A percentile compares a stretch with the other conserved stretches of the same genome.
Evolutionary conservation across 1,140 invertebrate genomes (phyloP).

Genomic region (Oncopodura yosiiana): DNA sequence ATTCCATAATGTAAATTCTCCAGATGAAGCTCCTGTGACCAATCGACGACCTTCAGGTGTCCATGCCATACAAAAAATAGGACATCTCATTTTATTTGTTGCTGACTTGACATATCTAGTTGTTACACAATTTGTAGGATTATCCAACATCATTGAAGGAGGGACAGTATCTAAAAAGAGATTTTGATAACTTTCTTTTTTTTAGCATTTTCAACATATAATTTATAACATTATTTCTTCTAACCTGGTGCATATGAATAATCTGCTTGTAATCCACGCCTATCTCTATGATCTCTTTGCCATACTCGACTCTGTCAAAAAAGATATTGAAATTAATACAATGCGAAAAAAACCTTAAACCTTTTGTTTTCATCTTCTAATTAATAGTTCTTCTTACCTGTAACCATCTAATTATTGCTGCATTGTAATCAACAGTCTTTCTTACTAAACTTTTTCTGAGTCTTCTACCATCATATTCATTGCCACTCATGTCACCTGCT

Average conservation of each 20-base stretch:
- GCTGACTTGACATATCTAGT: slow-evolving; percentile 95
- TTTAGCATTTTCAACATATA: no score
- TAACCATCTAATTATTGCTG: slow-evolving; percentile 82
- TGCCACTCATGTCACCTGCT: slow-evolving; percentile 36
- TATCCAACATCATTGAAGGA: slow-evolving; percentile 47
- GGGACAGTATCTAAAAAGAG: slow-evolving; percentile 42
- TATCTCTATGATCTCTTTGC: slow-evolving; percentile 82
- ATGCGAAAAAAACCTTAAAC: neutral
- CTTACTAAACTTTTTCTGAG: slow-evolving; percentile 91
- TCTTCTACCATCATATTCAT: slow-evolving; percentile 91
- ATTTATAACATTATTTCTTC: no score
- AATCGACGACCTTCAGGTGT: slow-evolving; percentile 95
- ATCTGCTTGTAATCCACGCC: slow-evolving; percentile 79
- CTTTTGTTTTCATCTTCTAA: slow-evolving; percentile 2
- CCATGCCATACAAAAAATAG: slow-evolving; percentile 98
- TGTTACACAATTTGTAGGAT: slow-evolving; percentile 93
- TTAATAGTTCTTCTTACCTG: slow-evolving; percentile 50
- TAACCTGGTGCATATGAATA: slow-evolving; percentile 57
- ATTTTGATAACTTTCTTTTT: no score
- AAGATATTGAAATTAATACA: neutral
- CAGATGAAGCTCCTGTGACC: slow-evolving; percentile 96
- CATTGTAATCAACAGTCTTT: slow-evolving; percentile 97
- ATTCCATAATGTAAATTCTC: slow-evolving; percentile 99
- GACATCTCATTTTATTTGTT: slow-evolving; percentile 98
- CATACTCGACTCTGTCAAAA: slow-evolving; percentile 68